phyloP scores from a whole-genome alignment of 2,888 invertebrate species.

The Caenorhabditis sp. region DNA sequence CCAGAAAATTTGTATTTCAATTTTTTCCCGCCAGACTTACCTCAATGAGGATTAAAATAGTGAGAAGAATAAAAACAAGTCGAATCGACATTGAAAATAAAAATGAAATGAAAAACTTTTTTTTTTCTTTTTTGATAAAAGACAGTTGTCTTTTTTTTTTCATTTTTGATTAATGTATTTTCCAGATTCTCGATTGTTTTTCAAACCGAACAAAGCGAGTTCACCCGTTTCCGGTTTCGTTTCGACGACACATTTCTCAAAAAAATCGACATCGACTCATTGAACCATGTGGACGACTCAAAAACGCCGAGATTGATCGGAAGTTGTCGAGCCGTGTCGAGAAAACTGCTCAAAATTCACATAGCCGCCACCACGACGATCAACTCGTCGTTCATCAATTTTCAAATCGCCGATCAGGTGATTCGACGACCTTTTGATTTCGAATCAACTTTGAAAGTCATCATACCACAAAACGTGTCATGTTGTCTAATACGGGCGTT shows the following conservation, averaged over 20 bases:
- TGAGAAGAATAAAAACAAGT: too few relatives aligned
- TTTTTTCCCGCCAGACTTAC: too few relatives aligned
- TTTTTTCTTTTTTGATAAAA: not conserved
- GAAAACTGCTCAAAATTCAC: constrained; percentile 28
- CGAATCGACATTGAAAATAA: too few relatives aligned
- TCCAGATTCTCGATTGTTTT: constrained; percentile 36
- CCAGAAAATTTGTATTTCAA: too few relatives aligned
- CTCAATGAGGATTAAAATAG: too few relatives aligned
- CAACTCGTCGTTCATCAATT: constrained; percentile 11
- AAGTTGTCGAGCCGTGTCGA: constrained; percentile 21
- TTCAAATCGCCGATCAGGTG: constrained; percentile 31
- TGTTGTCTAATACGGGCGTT: constrained; percentile 37
- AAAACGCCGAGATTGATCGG: constrained; percentile 19
- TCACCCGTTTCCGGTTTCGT: constrained; percentile 19
- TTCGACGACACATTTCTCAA: constrained; percentile 20
- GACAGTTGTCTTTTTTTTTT: not conserved
- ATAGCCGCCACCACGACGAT: constrained; percentile 6
- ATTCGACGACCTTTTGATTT: constrained; percentile 23
- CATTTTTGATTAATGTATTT: not conserved
- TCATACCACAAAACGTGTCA: constrained; percentile 26
- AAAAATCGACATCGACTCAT: constrained; percentile 34
- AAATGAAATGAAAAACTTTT: not conserved
- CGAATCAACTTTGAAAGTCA: constrained; percentile 3
- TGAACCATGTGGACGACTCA: constrained; percentile 4
- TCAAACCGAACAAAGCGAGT: constrained; percentile 16